These are phyloP conservation scores for Canis aureus DNA, from an alignment of 2,113 vertebrate species.

Conservation along the genomic window DNA sequence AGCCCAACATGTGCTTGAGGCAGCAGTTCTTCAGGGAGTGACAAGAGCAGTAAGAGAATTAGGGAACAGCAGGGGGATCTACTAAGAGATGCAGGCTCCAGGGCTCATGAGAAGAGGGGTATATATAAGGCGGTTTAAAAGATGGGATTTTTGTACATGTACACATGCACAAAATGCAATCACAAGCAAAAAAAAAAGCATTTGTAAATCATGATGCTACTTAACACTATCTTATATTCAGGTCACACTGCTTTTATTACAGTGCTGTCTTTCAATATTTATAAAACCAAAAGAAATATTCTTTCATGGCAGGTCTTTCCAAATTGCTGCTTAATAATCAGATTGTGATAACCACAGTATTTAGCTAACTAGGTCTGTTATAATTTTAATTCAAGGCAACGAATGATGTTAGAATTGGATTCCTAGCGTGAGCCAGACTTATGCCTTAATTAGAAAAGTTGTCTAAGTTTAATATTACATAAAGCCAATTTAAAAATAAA, in stretches of 20 bases:
- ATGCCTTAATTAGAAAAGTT: slow-evolving; percentile 49
- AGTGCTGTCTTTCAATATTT: slow-evolving; percentile 16
- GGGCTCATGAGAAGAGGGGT: not conserved
- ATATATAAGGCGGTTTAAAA: not conserved
- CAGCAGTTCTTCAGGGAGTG: not conserved
- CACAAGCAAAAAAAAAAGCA: not conserved
- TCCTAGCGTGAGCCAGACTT: not conserved
- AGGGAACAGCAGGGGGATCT: not conserved
- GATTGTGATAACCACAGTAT: slow-evolving; percentile 27
- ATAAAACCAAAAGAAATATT: slow-evolving; percentile 19
- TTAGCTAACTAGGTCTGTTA: slow-evolving; percentile 58
- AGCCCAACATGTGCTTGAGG: not conserved
- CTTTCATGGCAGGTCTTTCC: slow-evolving; percentile 17
- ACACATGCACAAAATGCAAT: not conserved
- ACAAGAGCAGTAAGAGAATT: no score
- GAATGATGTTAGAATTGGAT: not conserved
- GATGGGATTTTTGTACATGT: not conserved
- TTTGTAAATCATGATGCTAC: not conserved
- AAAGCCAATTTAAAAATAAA: slow-evolving; percentile 48
- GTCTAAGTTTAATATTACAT: slow-evolving; percentile 16
- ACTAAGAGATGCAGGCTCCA: not conserved
- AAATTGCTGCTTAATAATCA: slow-evolving; percentile 56
- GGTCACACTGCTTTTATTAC: not conserved
- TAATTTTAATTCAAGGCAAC: slow-evolving; percentile 58
- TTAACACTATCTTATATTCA: not conserved